These are phyloP conservation scores for Trinectes maculatus DNA, from an alignment of 2,113 vertebrate genomes.

Conservation along the genomic window DNA sequence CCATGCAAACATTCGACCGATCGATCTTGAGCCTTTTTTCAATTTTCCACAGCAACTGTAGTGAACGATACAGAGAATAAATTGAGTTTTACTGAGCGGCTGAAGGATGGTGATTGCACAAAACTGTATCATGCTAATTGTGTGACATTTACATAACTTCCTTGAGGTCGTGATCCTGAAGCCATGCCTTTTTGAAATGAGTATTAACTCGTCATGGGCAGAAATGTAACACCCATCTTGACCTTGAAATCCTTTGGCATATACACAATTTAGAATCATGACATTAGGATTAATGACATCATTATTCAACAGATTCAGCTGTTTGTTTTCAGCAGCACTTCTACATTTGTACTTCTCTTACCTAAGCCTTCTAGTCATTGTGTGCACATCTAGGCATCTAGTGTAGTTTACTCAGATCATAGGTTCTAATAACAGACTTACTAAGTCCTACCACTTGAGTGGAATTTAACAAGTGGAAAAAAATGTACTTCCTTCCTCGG, in stretches of 20 bases:
- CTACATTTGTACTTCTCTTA: conserved; percentile 43
- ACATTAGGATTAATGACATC: conserved; percentile 22
- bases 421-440: conserved; percentile 38
- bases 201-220: conserved; percentile 26
- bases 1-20: conserved; percentile 39
- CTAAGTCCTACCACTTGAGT: conserved; percentile 22
- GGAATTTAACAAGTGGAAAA: conserved; percentile 27
- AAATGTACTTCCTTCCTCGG: conserved; percentile 24
- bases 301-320: no score
- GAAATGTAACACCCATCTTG: conserved; percentile 26
- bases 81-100: conserved; percentile 51
- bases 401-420: conserved; percentile 30
- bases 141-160: conserved; percentile 44
- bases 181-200: conserved; percentile 45
- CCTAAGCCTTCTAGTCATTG: conserved; percentile 38
- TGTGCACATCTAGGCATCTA: conserved; percentile 33
- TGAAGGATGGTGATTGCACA: conserved; percentile 54
- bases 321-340: conserved; percentile 31
- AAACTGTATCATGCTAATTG: conserved; percentile 35
- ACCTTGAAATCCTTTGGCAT: conserved; percentile 8
- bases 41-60: conserved; percentile 34
- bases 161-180: conserved; percentile 22
- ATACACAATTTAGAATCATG: conserved; percentile 20
- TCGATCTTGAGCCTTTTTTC: conserved; percentile 46
- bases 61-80: conserved; percentile 48